Percentiles rank a stretch among this genome's conserved stretches.
Conservation (phyloP, 2,888 invertebrate species). For the Pedicia rivosa region DNA sequence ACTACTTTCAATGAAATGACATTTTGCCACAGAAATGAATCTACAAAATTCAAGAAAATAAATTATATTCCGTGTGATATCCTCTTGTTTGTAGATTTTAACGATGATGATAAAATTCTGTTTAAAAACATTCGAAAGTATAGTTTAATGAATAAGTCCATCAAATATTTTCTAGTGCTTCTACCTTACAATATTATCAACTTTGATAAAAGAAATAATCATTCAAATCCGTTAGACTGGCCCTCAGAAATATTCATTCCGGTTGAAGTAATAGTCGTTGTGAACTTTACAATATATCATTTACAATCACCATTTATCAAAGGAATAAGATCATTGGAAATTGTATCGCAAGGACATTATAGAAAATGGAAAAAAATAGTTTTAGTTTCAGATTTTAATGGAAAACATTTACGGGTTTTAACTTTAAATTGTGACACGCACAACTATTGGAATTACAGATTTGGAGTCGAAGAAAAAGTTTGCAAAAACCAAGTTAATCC, state of each 20-base stretch:
- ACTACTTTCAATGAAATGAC: too few relatives aligned
- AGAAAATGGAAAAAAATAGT: neutral
- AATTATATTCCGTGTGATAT: neutral
- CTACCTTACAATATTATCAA: neutral
- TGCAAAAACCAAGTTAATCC: too few relatives aligned
- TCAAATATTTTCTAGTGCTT: neutral
- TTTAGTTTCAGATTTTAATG: too few relatives aligned
- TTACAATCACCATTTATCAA: neutral
- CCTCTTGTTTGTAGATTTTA: neutral
- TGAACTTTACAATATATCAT: neutral
- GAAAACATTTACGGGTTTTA: conserved; percentile 2
- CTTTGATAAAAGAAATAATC: neutral
- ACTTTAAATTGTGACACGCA: conserved; percentile 1
- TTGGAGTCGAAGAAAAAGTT: too few relatives aligned
- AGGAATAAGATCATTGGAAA: neutral
- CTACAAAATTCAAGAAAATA: too few relatives aligned
- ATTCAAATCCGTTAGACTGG: neutral
- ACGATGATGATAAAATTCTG: neutral
- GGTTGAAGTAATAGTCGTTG: neutral
- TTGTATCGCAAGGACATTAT: neutral
- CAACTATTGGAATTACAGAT: conserved; percentile 4
- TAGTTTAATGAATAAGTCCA: neutral
- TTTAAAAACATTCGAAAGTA: neutral
- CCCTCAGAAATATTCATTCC: neutral
- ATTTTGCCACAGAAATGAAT: too few relatives aligned